A percentile compares a stretch with the other conserved stretches of the same genome.
Evolutionary conservation across 2,113 vertebrate species (phyloP).

Genomic region (Caranx melampygus): DNA sequence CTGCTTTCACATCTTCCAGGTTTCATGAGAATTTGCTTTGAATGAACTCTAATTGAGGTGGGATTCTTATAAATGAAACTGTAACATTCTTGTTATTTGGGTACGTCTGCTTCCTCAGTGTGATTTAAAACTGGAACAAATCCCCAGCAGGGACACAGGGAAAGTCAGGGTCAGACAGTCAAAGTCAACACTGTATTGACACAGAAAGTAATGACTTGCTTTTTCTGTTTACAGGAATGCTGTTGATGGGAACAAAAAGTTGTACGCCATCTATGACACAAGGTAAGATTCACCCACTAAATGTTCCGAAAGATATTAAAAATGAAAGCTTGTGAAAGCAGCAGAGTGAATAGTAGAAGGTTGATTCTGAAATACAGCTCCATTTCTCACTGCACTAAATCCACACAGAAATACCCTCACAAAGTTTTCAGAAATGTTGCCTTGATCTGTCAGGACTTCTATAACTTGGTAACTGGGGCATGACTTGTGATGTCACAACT

Average conservation of each 20-base stretch:
- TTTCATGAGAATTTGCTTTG: no score
- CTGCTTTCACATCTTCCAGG: neutral
- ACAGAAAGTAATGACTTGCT: slow-evolving; percentile 15
- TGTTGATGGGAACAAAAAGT: slow-evolving; percentile 92
- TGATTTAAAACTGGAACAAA: slow-evolving; percentile 1
- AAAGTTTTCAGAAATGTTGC: no score
- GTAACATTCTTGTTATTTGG: neutral
- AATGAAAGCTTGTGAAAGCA: neutral
- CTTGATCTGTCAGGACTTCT: no score
- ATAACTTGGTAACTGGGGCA: no score
- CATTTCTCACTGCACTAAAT: neutral
- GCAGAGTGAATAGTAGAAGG: neutral
- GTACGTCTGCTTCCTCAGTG: neutral
- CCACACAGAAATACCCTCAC: no score
- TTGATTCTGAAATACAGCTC: neutral
- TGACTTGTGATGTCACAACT: no score
- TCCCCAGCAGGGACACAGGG: neutral
- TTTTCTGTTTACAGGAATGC: slow-evolving; percentile 89
- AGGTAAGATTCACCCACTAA: slow-evolving; percentile 83
- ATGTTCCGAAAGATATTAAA: neutral
- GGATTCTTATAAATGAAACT: neutral
- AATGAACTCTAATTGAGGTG: no score
- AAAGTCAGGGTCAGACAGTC: neutral
- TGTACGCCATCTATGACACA: slow-evolving; percentile 94
- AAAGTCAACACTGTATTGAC: neutral